Base-by-base conservation (phyloP, 2,888 invertebrate genomes). In the Epirrita christyi region DNA sequence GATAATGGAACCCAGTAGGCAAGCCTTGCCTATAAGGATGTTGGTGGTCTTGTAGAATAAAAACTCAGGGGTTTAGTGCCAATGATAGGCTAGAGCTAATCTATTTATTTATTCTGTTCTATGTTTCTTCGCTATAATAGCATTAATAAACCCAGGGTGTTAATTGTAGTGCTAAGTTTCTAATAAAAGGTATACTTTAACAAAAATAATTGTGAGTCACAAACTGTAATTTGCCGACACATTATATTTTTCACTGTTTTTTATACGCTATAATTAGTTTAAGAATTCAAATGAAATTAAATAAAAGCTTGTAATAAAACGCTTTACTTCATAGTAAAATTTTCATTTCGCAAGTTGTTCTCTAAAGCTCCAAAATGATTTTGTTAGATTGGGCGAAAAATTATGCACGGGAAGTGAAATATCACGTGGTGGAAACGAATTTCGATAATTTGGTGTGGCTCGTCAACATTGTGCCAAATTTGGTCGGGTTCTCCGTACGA, bases 391-490 rank as follows among this genome's bases (percentile, higher is more conserved):
- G 8, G 8, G 9, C 75, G 8, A 75, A 66, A 48, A 14, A 56
- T 4, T 37, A 9, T 9, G 44, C 72, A 15, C 13, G 45, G 9
- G 53, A 68, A 6, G 59, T 59, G 3, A 81, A 75, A 62, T 48
- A 49, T 21, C 59, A 67, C 3, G 15, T 86, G 0, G 32, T 47
- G 40, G 75, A 73, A 3, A 74, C 77, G 41, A 80, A 72, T 38
- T 63, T 81, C 4, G 78, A 84, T 9, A 80, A 75, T 61, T 34
- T 86, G 6, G 47, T 88, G 21, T 76, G 79, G 78, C 59, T 87
- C 4, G 76, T 86, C 0, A 80, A 83, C 60, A 21, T 81, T 11
- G 65, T 76, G 3, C 87, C 88, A 0, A 74, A 57, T 46, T 29
- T 76, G 1, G 74, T 56, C 13, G 86, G 86, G 10, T 85, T 85